A percentile compares a stretch with the other conserved stretches of the same genome.
These are phyloP conservation scores for Mesorhabditis belari DNA, from an alignment of 2,888 invertebrate species.

Conservation along the genomic window DNA sequence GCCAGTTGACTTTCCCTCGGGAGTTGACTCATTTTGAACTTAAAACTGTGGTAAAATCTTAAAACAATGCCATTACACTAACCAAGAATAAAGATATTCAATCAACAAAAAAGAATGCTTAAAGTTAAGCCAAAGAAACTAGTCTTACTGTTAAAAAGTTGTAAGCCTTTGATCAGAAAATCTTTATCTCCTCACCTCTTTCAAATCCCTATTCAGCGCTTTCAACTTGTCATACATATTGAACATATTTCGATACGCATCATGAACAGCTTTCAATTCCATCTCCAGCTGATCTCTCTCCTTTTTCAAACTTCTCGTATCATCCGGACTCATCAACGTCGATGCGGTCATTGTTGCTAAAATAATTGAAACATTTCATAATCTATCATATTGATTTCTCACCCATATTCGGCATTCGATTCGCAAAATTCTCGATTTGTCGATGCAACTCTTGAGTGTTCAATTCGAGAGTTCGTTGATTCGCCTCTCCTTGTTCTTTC, in stretches of 20 bases:
- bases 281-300: neutral
- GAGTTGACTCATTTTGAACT: too few relatives aligned
- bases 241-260: neutral
- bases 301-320: neutral
- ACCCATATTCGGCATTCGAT: neutral
- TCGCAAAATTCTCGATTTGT: neutral
- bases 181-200: neutral
- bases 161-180: neutral
- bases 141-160: too few relatives aligned
- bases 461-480: neutral
- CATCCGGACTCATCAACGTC: neutral
- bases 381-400: too few relatives aligned
- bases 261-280: neutral
- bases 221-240: neutral
- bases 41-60: too few relatives aligned
- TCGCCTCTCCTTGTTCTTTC: neutral
- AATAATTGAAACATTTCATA: too few relatives aligned
- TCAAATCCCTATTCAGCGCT: neutral
- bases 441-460: neutral
- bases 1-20: too few relatives aligned
- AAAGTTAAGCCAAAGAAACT: too few relatives aligned
- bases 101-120: too few relatives aligned
- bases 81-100: too few relatives aligned
- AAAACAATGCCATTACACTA: too few relatives aligned
- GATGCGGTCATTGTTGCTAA: neutral